Evolutionary conservation across 2,113 vertebrate genomes (phyloP).

Genomic region (Gavialis gangeticus): DNA sequence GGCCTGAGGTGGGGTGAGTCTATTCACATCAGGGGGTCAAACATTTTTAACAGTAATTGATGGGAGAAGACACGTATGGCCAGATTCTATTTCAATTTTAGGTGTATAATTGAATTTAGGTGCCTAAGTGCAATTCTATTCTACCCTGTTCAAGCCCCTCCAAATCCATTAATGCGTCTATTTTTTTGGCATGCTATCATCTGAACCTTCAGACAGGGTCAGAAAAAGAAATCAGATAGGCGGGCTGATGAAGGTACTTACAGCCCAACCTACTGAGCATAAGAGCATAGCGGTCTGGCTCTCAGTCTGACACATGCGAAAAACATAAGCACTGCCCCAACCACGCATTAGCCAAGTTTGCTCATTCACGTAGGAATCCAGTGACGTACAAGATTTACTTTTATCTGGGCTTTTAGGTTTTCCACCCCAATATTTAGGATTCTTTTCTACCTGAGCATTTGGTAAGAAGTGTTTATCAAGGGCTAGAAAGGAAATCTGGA

Average conservation of each 20-base stretch:
- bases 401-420: neutral
- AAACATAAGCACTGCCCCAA: neutral
- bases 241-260: neutral
- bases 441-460: neutral
- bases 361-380: neutral
- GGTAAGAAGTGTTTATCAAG: conserved; percentile 57
- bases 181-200: no score
- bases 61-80: neutral
- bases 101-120: no score
- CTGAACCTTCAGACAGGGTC: no score
- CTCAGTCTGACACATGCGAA: neutral
- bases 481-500: conserved; percentile 51
- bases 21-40: neutral
- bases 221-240: neutral
- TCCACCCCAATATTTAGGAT: conserved; percentile 1
- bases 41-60: neutral
- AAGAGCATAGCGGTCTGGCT: neutral
- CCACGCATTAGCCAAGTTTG: rapidly evolving
- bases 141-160: no score
- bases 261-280: neutral
- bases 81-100: neutral
- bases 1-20: neutral
- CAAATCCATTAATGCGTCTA: no score
- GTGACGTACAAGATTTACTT: neutral
- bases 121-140: no score